Conservation (phyloP, 1,140 invertebrate species). For the Neelides sp. region DNA sequence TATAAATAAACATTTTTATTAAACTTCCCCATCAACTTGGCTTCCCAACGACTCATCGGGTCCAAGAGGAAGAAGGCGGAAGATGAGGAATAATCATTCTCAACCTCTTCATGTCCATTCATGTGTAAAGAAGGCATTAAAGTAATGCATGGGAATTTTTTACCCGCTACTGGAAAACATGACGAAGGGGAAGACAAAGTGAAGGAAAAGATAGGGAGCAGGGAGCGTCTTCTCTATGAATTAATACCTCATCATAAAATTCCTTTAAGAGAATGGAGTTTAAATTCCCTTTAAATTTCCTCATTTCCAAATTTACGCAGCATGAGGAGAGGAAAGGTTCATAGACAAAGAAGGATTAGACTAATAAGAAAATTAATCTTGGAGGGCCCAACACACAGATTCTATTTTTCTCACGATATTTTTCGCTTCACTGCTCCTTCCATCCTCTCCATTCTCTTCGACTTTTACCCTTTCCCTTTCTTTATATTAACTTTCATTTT, state of each 20-base stretch:
- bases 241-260: too few species aligned
- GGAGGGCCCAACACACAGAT: constrained; percentile 17
- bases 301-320: not conserved
- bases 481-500: too few species aligned
- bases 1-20: too few species aligned
- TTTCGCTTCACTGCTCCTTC: constrained; percentile 13
- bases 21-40: too few species aligned
- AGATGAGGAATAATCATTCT: too few species aligned
- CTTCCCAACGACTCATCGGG: too few species aligned
- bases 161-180: not conserved
- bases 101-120: constrained; percentile 17
- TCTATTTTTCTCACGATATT: constrained; percentile 22
- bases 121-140: constrained; percentile 21
- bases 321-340: not conserved
- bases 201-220: constrained; percentile 5
- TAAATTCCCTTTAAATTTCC: not conserved
- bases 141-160: constrained; percentile 15
- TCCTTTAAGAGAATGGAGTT: not conserved
- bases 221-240: not conserved
- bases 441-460: too few species aligned
- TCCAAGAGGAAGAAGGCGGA: too few species aligned
- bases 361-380: constrained; percentile 28
- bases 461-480: too few species aligned
- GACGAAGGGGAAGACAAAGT: constrained; percentile 6
- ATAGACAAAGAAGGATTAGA: constrained; percentile 14